These are phyloP conservation scores for Hipposideros larvatus DNA, from an alignment of 2,797 vertebrate species.

Conservation along the genomic window DNA sequence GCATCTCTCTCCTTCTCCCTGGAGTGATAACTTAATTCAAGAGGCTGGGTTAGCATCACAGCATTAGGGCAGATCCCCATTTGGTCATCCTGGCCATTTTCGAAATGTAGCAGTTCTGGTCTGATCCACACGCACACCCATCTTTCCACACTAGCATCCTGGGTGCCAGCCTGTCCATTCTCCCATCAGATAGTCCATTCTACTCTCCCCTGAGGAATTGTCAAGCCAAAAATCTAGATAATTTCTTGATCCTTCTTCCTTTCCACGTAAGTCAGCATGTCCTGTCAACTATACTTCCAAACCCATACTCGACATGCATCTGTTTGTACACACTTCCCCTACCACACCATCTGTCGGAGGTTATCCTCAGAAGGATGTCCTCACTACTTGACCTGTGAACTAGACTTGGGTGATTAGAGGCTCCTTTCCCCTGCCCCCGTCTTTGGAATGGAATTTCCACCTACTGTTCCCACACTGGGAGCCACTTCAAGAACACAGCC, in stretches of 20 bases:
- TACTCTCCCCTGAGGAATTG: not conserved
- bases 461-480: not conserved
- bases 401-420: not conserved
- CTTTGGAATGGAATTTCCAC: not conserved
- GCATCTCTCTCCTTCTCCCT: not conserved
- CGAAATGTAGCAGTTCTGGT: not conserved
- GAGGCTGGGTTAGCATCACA: not conserved
- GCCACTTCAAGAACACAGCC: not conserved
- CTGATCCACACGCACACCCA: fast-evolving
- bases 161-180: not conserved
- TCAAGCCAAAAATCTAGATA: not conserved
- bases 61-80: not conserved
- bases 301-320: not conserved
- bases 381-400: not conserved
- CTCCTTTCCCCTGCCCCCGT: not conserved
- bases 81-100: too few species aligned
- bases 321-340: not conserved
- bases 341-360: not conserved
- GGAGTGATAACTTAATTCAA: not conserved
- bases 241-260: not conserved
- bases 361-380: not conserved
- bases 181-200: not conserved
- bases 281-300: not conserved
- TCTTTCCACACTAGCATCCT: not conserved
- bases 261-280: not conserved